Percentiles rank a stretch among this genome's conserved stretches.
Evolutionary conservation across 2,797 vertebrate genomes (phyloP).

Genomic region (Dendrocincla tyrannina): DNA sequence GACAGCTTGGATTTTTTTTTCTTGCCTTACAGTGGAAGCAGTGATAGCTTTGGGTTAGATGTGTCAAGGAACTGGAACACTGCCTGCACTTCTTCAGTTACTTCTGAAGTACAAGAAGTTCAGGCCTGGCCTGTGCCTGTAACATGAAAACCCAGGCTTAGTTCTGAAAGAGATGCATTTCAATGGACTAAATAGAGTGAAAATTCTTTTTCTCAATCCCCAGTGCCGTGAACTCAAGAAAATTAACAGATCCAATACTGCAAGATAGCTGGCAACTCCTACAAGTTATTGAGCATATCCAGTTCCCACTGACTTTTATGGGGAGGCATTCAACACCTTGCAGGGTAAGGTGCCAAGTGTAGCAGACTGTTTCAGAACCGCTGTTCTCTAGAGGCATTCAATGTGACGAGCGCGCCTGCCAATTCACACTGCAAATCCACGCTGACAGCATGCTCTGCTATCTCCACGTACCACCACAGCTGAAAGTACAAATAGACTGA

Average conservation of each 20-base stretch:
- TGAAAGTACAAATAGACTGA: not conserved
- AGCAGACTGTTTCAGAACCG: slow-evolving; percentile 12
- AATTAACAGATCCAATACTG: not conserved
- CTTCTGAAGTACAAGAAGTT: slow-evolving; percentile 10
- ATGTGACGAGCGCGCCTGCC: not conserved
- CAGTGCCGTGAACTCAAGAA: not conserved
- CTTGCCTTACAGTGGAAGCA: not conserved
- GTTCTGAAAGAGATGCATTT: not conserved
- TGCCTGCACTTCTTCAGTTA: slow-evolving; percentile 42
- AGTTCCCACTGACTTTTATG: slow-evolving; percentile 11
- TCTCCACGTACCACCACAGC: not conserved
- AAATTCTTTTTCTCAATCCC: not conserved
- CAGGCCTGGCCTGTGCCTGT: not conserved
- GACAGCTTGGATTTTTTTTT: not conserved
- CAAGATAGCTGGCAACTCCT: slow-evolving; percentile 4
- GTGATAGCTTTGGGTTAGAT: slow-evolving; percentile 18
- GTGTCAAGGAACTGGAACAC: slow-evolving; percentile 26
- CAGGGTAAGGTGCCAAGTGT: not conserved
- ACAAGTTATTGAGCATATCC: not conserved
- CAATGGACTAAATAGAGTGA: not conserved
- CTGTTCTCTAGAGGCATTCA: slow-evolving; percentile 39
- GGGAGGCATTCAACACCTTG: slow-evolving; percentile 45
- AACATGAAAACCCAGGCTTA: not conserved
- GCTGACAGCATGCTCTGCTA: slow-evolving; percentile 4
- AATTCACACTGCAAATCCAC: slow-evolving; percentile 39